Conservation (phyloP, 2,888 invertebrate species). For the Dasypolia templi region DNA sequence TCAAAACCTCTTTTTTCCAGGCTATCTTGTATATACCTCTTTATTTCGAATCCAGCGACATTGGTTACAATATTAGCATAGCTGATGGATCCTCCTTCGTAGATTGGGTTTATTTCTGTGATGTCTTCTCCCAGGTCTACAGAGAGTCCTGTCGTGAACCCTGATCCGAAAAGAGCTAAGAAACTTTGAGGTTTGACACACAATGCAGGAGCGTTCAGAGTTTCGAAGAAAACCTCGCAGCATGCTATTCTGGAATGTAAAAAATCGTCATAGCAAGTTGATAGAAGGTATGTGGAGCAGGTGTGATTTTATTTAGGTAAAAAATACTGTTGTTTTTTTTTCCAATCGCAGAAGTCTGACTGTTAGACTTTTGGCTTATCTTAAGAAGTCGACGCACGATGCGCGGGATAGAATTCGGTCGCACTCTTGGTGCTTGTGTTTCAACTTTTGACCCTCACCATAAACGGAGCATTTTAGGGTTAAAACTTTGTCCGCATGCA, state of each 20-base stretch:
- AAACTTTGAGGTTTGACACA: conserved; percentile 81
- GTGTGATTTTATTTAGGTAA: neutral
- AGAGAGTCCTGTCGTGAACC: conserved; percentile 81
- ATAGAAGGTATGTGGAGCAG: neutral
- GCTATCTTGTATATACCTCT: conserved; percentile 69
- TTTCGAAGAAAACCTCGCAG: conserved; percentile 84
- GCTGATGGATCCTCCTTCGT: conserved; percentile 79
- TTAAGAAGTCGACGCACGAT: neutral
- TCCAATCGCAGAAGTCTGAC: too few relatives aligned
- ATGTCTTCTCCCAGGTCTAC: conserved; percentile 82
- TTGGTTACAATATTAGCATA: conserved; percentile 80
- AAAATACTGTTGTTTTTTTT: neutral
- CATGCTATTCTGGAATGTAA: conserved; percentile 76
- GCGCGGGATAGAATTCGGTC: neutral
- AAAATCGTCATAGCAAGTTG: neutral
- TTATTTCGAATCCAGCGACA: conserved; percentile 73
- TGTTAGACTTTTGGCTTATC: neutral
- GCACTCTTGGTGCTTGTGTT: neutral
- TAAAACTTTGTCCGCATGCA: neutral
- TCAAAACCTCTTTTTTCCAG: conserved; percentile 68
- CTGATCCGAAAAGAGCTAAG: conserved; percentile 81
- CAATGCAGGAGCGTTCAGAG: conserved; percentile 79
- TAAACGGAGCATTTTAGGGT: neutral
- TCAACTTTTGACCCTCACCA: neutral
- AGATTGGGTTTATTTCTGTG: conserved; percentile 78